Percentiles rank a stretch among this genome's conserved stretches.
phyloP scores from a whole-genome alignment of 2,113 vertebrate species.

The human (Homo sapiens) region DNA sequence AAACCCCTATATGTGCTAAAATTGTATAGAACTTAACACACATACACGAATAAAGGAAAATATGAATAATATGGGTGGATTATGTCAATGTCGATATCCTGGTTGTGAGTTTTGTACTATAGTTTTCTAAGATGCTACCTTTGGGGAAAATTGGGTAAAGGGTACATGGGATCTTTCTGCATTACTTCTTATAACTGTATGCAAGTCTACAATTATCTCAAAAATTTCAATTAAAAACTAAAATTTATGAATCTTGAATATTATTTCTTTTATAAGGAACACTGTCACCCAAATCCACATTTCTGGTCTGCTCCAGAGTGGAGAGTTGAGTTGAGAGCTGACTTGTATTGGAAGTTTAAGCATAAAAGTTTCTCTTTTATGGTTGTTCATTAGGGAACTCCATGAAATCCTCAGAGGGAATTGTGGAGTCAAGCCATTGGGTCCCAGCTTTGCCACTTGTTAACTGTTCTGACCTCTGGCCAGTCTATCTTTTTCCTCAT shows the following conservation, averaged over 20 bases:
- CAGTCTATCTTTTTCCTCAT: background rate
- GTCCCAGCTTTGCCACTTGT: background rate
- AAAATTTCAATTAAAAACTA: background rate
- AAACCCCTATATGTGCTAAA: background rate
- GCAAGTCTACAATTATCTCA: background rate
- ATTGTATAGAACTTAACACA: background rate
- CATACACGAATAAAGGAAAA: background rate
- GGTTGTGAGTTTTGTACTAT: background rate
- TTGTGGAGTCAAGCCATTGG: background rate
- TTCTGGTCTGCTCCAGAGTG: constrained; percentile 74
- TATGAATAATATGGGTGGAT: background rate
- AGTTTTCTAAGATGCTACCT: background rate
- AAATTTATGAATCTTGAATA: background rate
- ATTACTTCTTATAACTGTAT: background rate
- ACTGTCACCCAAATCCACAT: constrained; percentile 62
- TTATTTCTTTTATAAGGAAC: constrained; percentile 76
- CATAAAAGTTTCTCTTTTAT: constrained; percentile 78
- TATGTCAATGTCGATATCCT: background rate
- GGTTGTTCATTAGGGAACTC: constrained; percentile 70
- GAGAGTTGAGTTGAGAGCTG: constrained; percentile 76
- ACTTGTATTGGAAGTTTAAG: constrained; percentile 76
- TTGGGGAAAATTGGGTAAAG: background rate
- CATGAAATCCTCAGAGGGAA: constrained; percentile 13
- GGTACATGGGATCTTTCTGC: background rate
- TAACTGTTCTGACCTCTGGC: background rate